Evolutionary conservation across 2,888 invertebrate species (phyloP), one percentile per base, ranked within the genome.

Genomic region (Platynereis dumerilii): DNA sequence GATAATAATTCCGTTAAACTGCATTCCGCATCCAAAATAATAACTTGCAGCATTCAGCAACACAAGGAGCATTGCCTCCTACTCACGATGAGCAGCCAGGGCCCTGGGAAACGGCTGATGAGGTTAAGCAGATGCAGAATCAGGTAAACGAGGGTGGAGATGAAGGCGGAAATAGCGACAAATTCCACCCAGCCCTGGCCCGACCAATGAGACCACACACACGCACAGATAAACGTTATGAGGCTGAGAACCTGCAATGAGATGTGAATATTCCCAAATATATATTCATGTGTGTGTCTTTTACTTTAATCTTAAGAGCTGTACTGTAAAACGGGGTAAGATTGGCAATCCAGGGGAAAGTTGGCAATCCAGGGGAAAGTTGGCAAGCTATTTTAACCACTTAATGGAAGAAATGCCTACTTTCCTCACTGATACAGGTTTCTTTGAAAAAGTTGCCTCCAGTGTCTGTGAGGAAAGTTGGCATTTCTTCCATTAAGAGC

Each of bases 1-100:
- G 34, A 34, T 34, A 7, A 34, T 34, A 34, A 7, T 7, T 34
- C 34, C 34, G n/a, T n/a, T n/a, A n/a, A n/a, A n/a, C n/a, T 34
- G 34, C 12, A 5, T 34, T 34, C 34, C 34, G 5, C 34, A 12
- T 7, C 7, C 12, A 34, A 34, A 34, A 7, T 34, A 7, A n/a
- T 48, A 5, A 48, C 48, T 48, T 48, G 22, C 17, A 42, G 42
- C 17, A 42, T 17, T 42, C 42, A 42, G 10, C 42, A 42, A 12
- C 10, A 42, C 10, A 12, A 42, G 42, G 42, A 42, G 10, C 12
- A 42, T 42, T 12, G 42, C 42, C 17, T 42, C 17, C n/a, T 59
- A 67, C 70, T 69, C 58, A 70, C 70, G 42, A 70, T 67, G 45
- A 70, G 70, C n/a, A 69, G 60, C 69, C 69, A 70, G 20, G 70